phyloP scores from a whole-genome alignment of 2,113 vertebrate species.

The Alethe diademata region DNA sequence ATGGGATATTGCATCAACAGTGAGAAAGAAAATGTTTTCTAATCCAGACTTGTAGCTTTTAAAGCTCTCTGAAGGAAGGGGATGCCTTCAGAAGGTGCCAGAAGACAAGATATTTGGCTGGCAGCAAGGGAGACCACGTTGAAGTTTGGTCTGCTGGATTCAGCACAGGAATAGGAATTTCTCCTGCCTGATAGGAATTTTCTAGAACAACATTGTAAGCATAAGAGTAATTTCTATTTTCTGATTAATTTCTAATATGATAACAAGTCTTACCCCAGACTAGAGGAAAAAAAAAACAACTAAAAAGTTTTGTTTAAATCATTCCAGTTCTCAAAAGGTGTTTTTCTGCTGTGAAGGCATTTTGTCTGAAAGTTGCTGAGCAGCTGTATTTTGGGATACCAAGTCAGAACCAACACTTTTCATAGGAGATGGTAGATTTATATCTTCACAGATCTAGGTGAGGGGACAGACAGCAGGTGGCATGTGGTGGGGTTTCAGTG shows the following conservation, averaged over 20 bases:
- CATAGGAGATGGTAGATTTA: neutral
- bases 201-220: neutral
- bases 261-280: neutral
- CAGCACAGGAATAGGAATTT: neutral
- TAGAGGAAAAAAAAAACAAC: neutral
- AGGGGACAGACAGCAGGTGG: neutral
- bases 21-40: neutral
- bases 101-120: neutral
- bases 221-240: neutral
- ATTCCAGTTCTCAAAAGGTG: neutral
- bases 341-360: neutral
- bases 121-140: accelerated
- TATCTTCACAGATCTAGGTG: neutral
- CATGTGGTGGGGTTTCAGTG: accelerated
- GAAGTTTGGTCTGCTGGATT: neutral
- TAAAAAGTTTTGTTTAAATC: neutral
- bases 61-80: neutral
- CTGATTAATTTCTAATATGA: neutral
- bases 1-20: neutral
- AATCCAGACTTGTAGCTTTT: neutral
- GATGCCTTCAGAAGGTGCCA: neutral
- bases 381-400: neutral
- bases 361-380: neutral
- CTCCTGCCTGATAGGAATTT: neutral
- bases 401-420: neutral